A percentile compares a stretch with the other conserved stretches of the same genome.
Conservation (phyloP, 2,888 invertebrate species). For the Rhingia campestris region DNA sequence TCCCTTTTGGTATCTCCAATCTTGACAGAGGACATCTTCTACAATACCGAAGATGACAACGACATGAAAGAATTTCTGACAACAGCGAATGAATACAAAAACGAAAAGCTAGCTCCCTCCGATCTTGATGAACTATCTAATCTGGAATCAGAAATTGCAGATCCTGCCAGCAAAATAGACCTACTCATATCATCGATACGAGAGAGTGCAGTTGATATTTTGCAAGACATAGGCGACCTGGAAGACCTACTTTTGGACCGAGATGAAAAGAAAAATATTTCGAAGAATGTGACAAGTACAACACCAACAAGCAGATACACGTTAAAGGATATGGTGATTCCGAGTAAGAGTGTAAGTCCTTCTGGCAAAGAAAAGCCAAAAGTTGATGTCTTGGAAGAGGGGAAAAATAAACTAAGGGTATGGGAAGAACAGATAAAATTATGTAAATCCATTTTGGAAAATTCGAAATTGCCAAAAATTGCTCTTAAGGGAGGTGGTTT, state of each 20-base stretch:
- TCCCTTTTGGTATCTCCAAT: constrained; percentile 21
- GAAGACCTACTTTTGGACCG: constrained; percentile 31
- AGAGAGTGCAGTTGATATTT: constrained; percentile 54
- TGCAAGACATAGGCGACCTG: constrained; percentile 55
- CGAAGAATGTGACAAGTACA: constrained; percentile 1
- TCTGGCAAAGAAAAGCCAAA: constrained; percentile 4
- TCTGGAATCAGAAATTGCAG: background rate
- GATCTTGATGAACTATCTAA: constrained; percentile 26
- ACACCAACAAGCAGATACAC: constrained; percentile 38
- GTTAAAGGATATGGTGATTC: constrained; percentile 29
- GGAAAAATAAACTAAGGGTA: constrained; percentile 43
- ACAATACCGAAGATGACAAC: constrained; percentile 16
- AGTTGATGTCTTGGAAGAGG: constrained; percentile 43
- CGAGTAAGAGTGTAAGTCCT: background rate
- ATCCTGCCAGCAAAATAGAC: constrained; percentile 8
- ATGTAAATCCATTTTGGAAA: constrained; percentile 57
- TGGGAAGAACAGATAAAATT: constrained; percentile 66
- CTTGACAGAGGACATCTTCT: background rate
- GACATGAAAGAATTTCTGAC: constrained; percentile 11
- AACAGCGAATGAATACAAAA: constrained; percentile 12
- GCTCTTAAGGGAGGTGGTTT: background rate
- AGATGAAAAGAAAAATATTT: background rate
- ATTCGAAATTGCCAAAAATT: constrained; percentile 2
- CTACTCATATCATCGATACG: constrained; percentile 45
- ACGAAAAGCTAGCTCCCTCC: background rate